phyloP scores from a whole-genome alignment of 2,113 vertebrate genomes.

The Rhabdomys dilectus region DNA sequence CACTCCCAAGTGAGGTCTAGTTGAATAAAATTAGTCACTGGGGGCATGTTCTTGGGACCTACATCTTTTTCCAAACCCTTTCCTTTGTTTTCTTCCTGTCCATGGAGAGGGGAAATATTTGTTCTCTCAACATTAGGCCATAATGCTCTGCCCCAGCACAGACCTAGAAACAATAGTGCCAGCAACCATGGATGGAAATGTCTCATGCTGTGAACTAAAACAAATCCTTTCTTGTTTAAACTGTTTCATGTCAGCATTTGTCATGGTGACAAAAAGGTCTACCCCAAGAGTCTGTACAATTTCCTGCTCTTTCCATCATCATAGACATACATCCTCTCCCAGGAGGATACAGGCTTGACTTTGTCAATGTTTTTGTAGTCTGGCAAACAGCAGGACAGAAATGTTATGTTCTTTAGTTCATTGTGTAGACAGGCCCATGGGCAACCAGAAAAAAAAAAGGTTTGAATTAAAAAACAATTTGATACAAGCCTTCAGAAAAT shows the following conservation, averaged over 20 bases:
- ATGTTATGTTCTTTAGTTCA: not conserved
- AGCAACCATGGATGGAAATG: not conserved
- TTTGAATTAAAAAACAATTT: not conserved
- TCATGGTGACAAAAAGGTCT: not conserved
- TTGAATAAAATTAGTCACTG: not conserved
- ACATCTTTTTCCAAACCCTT: not conserved
- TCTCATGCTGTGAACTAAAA: not conserved
- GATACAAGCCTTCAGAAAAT: not conserved
- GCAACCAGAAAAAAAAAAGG: not conserved
- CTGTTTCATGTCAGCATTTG: not conserved
- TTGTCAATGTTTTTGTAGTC: not conserved
- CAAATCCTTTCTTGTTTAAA: not conserved
- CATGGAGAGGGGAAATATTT: not conserved
- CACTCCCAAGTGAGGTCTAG: not conserved
- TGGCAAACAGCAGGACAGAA: not conserved
- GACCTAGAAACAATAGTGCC: not conserved
- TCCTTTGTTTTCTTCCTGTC: not conserved
- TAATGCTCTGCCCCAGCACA: not conserved
- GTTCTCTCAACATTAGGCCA: not conserved
- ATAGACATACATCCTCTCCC: not conserved
- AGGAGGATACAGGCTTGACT: too few species aligned
- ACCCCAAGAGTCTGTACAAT: not conserved
- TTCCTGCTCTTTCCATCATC: not conserved
- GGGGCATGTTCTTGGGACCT: not conserved
- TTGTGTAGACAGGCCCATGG: rapidly evolving